Evolutionary conservation across 2,797 vertebrate genomes (phyloP).

Genomic region (Eutrigla gurnardus): DNA sequence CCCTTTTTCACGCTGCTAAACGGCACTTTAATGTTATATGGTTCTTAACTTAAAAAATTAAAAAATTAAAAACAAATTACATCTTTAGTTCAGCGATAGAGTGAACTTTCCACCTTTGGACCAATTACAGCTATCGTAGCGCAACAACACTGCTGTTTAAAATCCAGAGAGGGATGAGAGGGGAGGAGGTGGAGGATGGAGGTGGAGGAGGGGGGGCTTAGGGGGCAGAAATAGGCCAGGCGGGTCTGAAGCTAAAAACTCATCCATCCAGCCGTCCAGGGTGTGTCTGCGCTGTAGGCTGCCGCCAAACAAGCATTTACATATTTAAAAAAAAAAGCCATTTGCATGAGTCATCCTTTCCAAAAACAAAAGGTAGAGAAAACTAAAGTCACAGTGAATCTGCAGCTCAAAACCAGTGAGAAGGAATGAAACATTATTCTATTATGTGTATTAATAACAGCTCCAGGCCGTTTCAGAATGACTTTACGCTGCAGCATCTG

Average conservation of each 20-base stretch:
- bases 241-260: slow-evolving; percentile 58
- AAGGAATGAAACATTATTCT: slow-evolving; percentile 19
- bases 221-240: slow-evolving; percentile 61
- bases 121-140: slow-evolving; percentile 68
- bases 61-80: slow-evolving; percentile 61
- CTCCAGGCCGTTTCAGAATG: slow-evolving; percentile 62
- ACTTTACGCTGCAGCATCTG: slow-evolving; percentile 65
- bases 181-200: slow-evolving; percentile 40
- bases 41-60: slow-evolving; percentile 36
- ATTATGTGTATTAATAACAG: slow-evolving; percentile 45
- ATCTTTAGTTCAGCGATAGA: slow-evolving; percentile 57
- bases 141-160: slow-evolving; percentile 51
- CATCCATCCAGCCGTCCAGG: slow-evolving; percentile 52
- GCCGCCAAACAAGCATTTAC: slow-evolving; percentile 69
- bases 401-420: slow-evolving; percentile 22
- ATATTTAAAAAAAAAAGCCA: slow-evolving; percentile 67
- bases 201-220: slow-evolving; percentile 47
- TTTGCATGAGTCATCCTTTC: slow-evolving; percentile 74
- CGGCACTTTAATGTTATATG: slow-evolving; percentile 50
- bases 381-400: slow-evolving; percentile 40
- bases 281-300: slow-evolving; percentile 54
- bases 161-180: slow-evolving; percentile 54
- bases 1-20: slow-evolving; percentile 43
- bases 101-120: slow-evolving; percentile 72
- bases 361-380: slow-evolving; percentile 58